phyloP scores from a whole-genome alignment of 2,113 vertebrate species.

The Speoplatyrhinus poulsoni region DNA sequence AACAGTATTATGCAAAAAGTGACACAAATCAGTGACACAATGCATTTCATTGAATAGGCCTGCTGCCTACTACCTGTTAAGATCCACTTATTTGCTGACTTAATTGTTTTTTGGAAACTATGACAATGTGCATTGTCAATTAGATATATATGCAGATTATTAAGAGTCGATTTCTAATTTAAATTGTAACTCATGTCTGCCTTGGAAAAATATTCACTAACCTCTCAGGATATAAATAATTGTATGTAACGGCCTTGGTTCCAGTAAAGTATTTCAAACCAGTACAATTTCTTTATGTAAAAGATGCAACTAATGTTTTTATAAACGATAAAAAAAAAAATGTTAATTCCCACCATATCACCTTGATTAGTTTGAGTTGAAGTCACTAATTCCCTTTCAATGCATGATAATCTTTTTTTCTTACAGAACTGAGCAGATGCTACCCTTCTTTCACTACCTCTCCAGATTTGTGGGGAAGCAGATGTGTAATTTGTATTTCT shows the following conservation, averaged over 20 bases:
- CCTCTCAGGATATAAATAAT: neutral
- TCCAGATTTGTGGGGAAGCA: conserved; percentile 20
- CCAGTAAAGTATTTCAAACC: neutral
- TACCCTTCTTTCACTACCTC: conserved; percentile 8
- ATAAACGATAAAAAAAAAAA: too few species aligned
- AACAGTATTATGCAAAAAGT: neutral
- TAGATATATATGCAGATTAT: too few species aligned
- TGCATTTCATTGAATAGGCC: too few species aligned
- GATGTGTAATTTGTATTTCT: conserved; percentile 45
- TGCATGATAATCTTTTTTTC: conserved; percentile 35
- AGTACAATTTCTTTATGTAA: neutral
- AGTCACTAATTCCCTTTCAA: conserved; percentile 18
- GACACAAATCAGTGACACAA: too few species aligned
- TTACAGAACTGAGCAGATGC: conserved; percentile 20
- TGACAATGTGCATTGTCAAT: too few species aligned
- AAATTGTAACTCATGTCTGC: too few species aligned
- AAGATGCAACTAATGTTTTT: conserved; percentile 26
- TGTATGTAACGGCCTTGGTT: conserved; percentile 25
- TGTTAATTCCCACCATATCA: neutral
- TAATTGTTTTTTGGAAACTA: too few species aligned
- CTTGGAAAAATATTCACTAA: too few species aligned
- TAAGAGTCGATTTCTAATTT: too few species aligned
- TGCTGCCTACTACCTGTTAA: too few species aligned
- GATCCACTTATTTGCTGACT: too few species aligned
- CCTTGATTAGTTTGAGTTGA: conserved; percentile 15